phyloP scores from a whole-genome alignment of 92 coral and sea anemone species.

The Palythoa heliodiscus region DNA sequence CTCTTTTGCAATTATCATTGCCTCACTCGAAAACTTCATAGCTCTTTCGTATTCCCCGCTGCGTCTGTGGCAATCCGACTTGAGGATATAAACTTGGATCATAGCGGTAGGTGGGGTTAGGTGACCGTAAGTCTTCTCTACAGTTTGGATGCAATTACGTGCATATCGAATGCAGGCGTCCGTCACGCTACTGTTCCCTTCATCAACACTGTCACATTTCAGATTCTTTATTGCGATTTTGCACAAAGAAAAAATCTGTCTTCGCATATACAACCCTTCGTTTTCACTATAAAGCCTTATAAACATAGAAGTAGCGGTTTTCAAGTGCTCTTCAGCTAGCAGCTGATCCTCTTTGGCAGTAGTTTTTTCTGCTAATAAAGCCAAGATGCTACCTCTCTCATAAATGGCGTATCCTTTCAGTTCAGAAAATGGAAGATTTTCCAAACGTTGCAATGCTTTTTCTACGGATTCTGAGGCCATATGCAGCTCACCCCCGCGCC shows the following conservation, averaged over 20 bases:
- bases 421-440: slow-evolving; percentile 1
- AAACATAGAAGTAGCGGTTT: not conserved
- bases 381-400: slow-evolving; percentile 8
- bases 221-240: slow-evolving; percentile 24
- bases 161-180: slow-evolving; percentile 9
- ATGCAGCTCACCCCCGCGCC: not conserved
- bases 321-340: not conserved
- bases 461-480: not conserved
- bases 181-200: slow-evolving; percentile 1
- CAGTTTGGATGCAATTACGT: not conserved
- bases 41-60: not conserved
- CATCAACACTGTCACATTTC: not conserved
- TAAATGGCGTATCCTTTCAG: not conserved
- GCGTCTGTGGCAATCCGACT: slow-evolving; percentile 13
- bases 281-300: not conserved
- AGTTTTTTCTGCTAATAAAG: not conserved
- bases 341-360: not conserved
- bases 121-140: not conserved
- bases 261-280: not conserved
- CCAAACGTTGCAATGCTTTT: not conserved
- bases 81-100: slow-evolving; percentile 11
- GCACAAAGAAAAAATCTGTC: slow-evolving; percentile 21
- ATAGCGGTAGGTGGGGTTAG: slow-evolving; percentile 9
- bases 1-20: not conserved
- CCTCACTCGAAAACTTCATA: not conserved